A percentile compares a stretch with the other conserved stretches of the same genome.
phyloP scores from a whole-genome alignment of 2,888 invertebrate species.

The Meandrusa payeni region DNA sequence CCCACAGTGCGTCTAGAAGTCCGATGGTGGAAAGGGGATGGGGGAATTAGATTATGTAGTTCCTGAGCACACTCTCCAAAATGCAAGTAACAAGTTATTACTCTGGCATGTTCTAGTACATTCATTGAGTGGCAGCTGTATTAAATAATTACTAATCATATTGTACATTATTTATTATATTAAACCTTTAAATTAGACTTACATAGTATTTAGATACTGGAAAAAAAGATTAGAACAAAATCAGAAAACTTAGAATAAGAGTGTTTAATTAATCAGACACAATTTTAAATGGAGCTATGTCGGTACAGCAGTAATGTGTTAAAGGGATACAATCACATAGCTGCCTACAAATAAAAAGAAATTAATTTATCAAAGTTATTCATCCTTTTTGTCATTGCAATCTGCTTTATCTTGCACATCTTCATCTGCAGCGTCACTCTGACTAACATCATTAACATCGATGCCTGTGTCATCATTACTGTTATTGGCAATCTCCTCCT shows the following conservation, averaged over 20 bases:
- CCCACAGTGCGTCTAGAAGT: no score
- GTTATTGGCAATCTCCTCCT: constrained; percentile 83
- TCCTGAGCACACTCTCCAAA: no score
- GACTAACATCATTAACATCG: constrained; percentile 73
- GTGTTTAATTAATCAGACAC: neutral
- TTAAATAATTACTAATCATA: constrained; percentile 6
- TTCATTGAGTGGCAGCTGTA: constrained; percentile 18
- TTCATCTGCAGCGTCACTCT: constrained; percentile 56
- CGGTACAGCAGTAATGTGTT: no score
- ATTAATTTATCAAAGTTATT: constrained; percentile 1
- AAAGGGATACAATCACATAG: neutral
- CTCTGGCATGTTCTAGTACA: no score
- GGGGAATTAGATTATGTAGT: no score
- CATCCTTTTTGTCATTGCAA: constrained; percentile 4
- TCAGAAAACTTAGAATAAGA: neutral
- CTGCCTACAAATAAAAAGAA: no score
- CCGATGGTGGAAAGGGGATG: no score
- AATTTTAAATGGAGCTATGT: no score
- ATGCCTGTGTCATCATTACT: constrained; percentile 80
- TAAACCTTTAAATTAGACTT: constrained; percentile 2
- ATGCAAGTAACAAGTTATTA: no score
- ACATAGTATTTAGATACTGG: neutral
- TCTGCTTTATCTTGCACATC: constrained; percentile 26
- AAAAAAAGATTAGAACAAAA: neutral
- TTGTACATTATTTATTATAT: constrained; percentile 5